Evolutionary conservation across 2,113 vertebrate species (phyloP).

Genomic region (Calyptomena viridis): DNA sequence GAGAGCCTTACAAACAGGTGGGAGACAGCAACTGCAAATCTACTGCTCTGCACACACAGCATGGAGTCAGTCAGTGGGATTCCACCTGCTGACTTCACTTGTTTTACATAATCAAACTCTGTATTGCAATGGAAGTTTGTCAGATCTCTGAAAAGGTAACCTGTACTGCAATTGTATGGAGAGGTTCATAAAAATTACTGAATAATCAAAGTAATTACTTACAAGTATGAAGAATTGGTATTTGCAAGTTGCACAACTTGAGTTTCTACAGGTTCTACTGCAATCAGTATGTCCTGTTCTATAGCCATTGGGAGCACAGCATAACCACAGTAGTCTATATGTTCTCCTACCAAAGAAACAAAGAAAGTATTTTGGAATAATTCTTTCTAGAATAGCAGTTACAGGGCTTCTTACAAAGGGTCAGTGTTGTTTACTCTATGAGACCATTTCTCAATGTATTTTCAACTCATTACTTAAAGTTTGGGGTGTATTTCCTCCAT

Average conservation of each 20-base stretch:
- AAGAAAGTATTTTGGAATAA: not conserved
- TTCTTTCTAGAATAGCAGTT: not conserved
- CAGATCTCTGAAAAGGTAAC: not conserved
- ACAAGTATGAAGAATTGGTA: conserved; percentile 84
- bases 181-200: not conserved
- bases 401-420: not conserved
- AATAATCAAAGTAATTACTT: conserved; percentile 56
- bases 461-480: not conserved
- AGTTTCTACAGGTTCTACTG: conserved; percentile 82
- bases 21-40: not conserved
- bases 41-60: not conserved
- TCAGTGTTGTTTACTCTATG: not conserved
- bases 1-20: not conserved
- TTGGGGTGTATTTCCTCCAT: not conserved
- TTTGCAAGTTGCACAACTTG: conserved; percentile 85
- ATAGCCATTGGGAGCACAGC: conserved; percentile 97
- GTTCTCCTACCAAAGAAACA: conserved; percentile 82
- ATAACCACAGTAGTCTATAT: conserved; percentile 98
- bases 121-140: not conserved
- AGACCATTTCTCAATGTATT: not conserved
- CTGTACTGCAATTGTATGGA: not conserved
- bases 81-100: not conserved
- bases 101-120: not conserved
- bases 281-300: conserved; percentile 91
- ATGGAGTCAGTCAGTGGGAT: not conserved